Evolutionary conservation across 2,888 invertebrate genomes (phyloP).

Genomic region (Drosophila multiciliata): DNA sequence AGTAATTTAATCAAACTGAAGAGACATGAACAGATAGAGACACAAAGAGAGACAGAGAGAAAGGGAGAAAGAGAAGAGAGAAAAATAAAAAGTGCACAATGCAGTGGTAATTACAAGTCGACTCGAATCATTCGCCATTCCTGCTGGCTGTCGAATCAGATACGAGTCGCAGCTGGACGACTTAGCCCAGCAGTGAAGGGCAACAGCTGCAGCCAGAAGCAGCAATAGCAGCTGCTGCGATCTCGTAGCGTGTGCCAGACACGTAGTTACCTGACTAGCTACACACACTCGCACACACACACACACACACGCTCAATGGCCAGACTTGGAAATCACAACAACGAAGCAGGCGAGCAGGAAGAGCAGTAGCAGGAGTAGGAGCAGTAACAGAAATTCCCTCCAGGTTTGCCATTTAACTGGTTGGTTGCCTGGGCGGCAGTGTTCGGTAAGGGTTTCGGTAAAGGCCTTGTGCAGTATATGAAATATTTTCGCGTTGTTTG

Average conservation of each 20-base stretch:
- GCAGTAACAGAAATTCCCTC: conserved; percentile 45
- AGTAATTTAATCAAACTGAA: conserved; percentile 68
- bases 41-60: background rate
- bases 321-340: conserved; percentile 49
- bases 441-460: conserved; percentile 9
- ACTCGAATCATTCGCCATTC: conserved; percentile 46
- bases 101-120: conserved; percentile 75
- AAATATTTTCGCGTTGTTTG: conserved; percentile 69
- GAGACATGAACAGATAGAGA: conserved; percentile 10
- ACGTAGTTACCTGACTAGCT: conserved; percentile 44
- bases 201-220: conserved; percentile 33
- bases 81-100: conserved; percentile 65
- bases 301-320: conserved; percentile 24
- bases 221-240: conserved; percentile 49
- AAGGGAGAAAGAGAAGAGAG: too few species aligned
- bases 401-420: conserved; percentile 73
- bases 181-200: conserved; percentile 26
- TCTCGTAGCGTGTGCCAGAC: conserved; percentile 55
- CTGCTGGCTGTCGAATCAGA: conserved; percentile 49
- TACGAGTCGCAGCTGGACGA: conserved; percentile 35
- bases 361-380: conserved; percentile 16
- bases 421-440: conserved; percentile 20
- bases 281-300: background rate
- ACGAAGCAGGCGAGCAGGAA: conserved; percentile 11
- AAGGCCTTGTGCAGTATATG: conserved; percentile 48